Evolutionary conservation across 2,113 vertebrate genomes (phyloP), one percentile per base, ranked within the genome.

Genomic region (Chloroceryle aenea): DNA sequence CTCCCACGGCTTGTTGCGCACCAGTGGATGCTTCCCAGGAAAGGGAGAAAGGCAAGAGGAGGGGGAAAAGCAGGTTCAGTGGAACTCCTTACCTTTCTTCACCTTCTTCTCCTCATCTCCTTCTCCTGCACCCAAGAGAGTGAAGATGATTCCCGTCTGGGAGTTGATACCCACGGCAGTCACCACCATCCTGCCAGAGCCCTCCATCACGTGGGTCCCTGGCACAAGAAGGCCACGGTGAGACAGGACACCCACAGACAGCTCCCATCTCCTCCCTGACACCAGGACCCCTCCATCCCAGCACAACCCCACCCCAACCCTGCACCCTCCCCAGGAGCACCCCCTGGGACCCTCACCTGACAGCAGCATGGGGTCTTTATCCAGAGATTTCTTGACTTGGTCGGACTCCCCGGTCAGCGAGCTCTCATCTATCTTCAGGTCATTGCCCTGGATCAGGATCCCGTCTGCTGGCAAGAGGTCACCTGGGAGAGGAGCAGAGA

Each of bases 131-230:
- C 99, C 99, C 96, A 99, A 75, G 52, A 99, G 98, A 38, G 99
- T 99, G 87, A 99, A 99, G 97, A 99, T 99, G 95, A 99, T 99
- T 80, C 99, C 99, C 0, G 99, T 99, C 89, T 99, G 99, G 84
- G 99, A 99, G 98, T 99, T 99, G 95, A 99, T 94, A 17, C 99
- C 99, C 59, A 99, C 99, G 0, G 99, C 99, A 1, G 98, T 98
- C 91, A 99, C 99, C 85, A 99, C 87, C 98, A 99, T 99, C 88
- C 99, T 97, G 61, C 99, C 99, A 3, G 99, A 99, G 79, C 99
- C 99, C 97, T 99, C 99, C 99, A 99, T 99, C 87, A 99, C 99
- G 1, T 99, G 99, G 77, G 99, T 99, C 62, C 99, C 99, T 99
- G 90, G 52, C 75, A 74, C 7, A 14, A 36, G 40, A 43, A 68